These are phyloP conservation scores for Octodon degus DNA, from an alignment of 2,113 vertebrate species.

Conservation along the genomic window DNA sequence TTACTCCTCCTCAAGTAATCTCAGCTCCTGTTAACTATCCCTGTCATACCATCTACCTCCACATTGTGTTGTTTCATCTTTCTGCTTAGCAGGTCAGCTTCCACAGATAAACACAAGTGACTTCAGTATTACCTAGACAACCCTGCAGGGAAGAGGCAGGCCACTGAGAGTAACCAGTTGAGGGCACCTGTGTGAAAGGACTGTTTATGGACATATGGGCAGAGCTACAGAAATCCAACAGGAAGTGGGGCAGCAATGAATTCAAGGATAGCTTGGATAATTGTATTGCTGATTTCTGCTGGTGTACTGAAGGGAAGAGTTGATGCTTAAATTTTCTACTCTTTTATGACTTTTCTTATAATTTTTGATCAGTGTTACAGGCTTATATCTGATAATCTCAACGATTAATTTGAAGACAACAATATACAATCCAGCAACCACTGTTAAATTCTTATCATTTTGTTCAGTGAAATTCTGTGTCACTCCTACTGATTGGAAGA, in stretches of 20 bases:
- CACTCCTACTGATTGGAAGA: not conserved
- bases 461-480: too few relatives aligned
- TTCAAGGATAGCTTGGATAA: too few relatives aligned
- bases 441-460: too few relatives aligned
- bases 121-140: not conserved
- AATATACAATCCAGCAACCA: too few relatives aligned
- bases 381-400: too few relatives aligned
- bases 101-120: not conserved
- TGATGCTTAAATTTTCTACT: too few relatives aligned
- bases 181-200: not conserved
- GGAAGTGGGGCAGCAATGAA: not conserved
- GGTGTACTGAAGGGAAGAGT: too few relatives aligned
- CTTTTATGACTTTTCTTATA: too few relatives aligned
- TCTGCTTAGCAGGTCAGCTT: not conserved
- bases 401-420: too few relatives aligned
- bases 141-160: not conserved
- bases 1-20: rapidly evolving
- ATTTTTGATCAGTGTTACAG: too few relatives aligned
- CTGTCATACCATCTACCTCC: not conserved
- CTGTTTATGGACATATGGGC: not conserved
- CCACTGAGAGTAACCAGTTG: not conserved
- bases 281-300: too few relatives aligned
- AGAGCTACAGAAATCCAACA: not conserved
- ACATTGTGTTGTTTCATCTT: not conserved
- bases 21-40: not conserved